Percentiles rank a stretch among this genome's conserved stretches.
Evolutionary conservation across 2,888 invertebrate species (phyloP).

Genomic region (Octonoba sinensis): DNA sequence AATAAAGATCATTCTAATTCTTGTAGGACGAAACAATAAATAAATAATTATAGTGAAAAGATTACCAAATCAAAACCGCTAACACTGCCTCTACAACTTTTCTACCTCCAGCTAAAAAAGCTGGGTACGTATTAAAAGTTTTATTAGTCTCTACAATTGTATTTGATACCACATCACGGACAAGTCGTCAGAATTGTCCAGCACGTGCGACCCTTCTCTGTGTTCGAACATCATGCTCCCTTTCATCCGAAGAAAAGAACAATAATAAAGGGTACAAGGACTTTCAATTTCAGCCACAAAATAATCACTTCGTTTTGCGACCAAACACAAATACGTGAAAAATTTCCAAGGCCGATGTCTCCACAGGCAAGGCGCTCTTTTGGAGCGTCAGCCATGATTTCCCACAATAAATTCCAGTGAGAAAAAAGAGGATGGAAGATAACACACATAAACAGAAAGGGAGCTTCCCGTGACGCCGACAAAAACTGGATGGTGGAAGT

Average conservation of each 20-base stretch:
- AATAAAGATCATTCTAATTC: too few species aligned
- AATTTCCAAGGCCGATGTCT: not conserved
- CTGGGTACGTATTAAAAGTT: too few species aligned
- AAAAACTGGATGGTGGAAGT: conserved; percentile 45
- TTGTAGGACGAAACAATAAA: too few species aligned
- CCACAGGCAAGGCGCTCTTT: not conserved
- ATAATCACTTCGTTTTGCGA: conserved; percentile 15
- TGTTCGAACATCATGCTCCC: conserved; percentile 55
- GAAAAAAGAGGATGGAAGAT: conserved; percentile 14
- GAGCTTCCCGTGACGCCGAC: conserved; percentile 34
- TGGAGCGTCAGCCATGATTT: not conserved
- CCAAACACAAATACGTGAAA: not conserved
- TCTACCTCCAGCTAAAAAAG: too few species aligned
- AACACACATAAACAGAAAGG: conserved; percentile 38
- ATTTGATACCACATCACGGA: too few species aligned
- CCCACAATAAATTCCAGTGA: conserved; percentile 2
- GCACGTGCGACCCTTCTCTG: conserved; percentile 26
- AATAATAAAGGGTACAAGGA: conserved; percentile 41
- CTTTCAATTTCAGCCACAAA: conserved; percentile 11
- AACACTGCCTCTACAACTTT: too few species aligned
- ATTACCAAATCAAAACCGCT: too few species aligned
- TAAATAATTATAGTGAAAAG: too few species aligned
- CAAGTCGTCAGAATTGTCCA: not conserved
- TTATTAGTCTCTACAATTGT: too few species aligned
- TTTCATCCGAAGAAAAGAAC: conserved; percentile 47